Conservation (phyloP, 2,888 invertebrate genomes). For the Hypselothyrea guttata region DNA sequence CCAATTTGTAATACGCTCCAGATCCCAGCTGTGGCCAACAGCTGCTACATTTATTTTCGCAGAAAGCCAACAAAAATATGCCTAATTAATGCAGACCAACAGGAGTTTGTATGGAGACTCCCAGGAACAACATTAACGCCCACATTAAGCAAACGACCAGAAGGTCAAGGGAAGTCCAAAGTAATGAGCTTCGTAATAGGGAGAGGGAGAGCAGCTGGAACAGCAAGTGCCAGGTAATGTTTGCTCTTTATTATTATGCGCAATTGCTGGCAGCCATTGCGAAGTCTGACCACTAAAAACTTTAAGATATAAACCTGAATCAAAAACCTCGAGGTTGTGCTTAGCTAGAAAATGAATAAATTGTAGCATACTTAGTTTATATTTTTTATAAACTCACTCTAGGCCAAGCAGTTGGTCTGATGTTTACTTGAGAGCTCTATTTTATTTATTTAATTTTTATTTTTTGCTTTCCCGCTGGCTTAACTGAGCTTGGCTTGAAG, state of each 20-base stretch:
- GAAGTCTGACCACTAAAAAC: no score
- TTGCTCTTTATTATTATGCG: slow-evolving; percentile 6
- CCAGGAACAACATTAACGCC: slow-evolving; percentile 32
- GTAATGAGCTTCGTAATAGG: slow-evolving; percentile 19
- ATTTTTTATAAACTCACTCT: no score
- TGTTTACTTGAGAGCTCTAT: no score
- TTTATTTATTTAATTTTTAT: no score
- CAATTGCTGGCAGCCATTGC: background rate
- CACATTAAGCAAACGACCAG: slow-evolving; percentile 38
- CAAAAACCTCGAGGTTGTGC: slow-evolving; percentile 1
- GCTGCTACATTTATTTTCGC: slow-evolving; percentile 19
- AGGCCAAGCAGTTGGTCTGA: no score
- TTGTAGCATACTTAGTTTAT: no score
- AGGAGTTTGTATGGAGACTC: background rate
- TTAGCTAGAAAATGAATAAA: slow-evolving; percentile 6
- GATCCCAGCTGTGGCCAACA: slow-evolving; percentile 18
- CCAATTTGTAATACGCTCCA: slow-evolving; percentile 47
- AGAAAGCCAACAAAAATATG: slow-evolving; percentile 17
- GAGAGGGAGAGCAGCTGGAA: background rate
- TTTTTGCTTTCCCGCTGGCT: background rate
- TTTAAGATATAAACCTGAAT: no score
- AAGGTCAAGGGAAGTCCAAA: slow-evolving; percentile 10
- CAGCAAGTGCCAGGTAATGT: background rate
- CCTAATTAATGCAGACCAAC: slow-evolving; percentile 57
- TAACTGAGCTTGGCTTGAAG: slow-evolving; percentile 21